Conservation (phyloP, 2,797 vertebrate genomes). For the Gobio occitaniae region DNA sequence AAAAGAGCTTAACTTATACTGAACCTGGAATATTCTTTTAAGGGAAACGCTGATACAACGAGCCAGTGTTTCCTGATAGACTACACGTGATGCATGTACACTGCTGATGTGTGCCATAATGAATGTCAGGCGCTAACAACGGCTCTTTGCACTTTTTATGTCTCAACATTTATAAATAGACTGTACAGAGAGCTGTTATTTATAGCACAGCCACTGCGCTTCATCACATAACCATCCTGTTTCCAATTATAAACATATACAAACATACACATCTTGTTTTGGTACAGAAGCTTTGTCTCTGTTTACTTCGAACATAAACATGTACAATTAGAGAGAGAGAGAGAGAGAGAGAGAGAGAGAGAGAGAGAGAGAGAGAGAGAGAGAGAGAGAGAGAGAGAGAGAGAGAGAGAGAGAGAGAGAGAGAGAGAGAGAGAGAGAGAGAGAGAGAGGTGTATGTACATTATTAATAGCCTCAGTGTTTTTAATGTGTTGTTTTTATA, state of each 20-base stretch:
- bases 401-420: not conserved
- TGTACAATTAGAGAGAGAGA: not conserved
- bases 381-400: not conserved
- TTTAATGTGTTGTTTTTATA: not conserved
- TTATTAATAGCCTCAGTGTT: slow-evolving; percentile 2
- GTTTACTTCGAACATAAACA: not conserved
- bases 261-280: slow-evolving; percentile 11
- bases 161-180: slow-evolving; percentile 4
- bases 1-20: not conserved
- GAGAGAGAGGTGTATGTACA: not conserved
- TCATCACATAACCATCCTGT: not conserved
- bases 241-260: slow-evolving; percentile 2
- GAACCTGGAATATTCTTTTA: not conserved
- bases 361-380: not conserved
- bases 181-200: not conserved
- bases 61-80: slow-evolving; percentile 10
- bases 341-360: not conserved
- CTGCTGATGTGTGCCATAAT: not conserved
- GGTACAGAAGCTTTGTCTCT: not conserved
- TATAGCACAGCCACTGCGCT: not conserved
- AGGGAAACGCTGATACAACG: not conserved
- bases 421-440: not conserved
- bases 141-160: not conserved
- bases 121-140: not conserved
- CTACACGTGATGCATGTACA: not conserved